phyloP scores from a whole-genome alignment of 1,140 invertebrate genomes.

The Leptestheria dahalacensis region DNA sequence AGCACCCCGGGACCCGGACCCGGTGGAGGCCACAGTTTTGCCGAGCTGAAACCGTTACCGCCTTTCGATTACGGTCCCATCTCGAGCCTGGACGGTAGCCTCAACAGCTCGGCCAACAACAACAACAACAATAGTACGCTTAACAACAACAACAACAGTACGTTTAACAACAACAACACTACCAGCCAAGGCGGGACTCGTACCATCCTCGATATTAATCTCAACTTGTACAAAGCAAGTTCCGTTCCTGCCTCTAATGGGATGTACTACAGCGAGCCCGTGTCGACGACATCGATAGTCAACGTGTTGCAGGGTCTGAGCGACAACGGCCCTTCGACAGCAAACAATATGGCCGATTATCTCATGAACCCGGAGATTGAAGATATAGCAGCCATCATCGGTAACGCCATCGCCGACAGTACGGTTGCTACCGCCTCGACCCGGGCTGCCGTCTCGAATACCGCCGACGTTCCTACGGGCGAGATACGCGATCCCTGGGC shows the following conservation, averaged over 20 bases:
- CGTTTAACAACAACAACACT: slow-evolving; percentile 40
- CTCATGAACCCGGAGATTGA: slow-evolving; percentile 49
- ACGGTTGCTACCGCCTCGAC: slow-evolving; percentile 31
- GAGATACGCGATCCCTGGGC: slow-evolving; percentile 23
- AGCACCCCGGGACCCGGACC: slow-evolving; percentile 28
- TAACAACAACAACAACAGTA: background rate
- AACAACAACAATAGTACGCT: slow-evolving; percentile 42
- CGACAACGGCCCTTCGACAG: slow-evolving; percentile 41
- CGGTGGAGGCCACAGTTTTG: slow-evolving; percentile 37
- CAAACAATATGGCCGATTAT: slow-evolving; percentile 19
- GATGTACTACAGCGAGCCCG: slow-evolving; percentile 9
- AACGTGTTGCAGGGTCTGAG: slow-evolving; percentile 28
- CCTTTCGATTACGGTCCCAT: slow-evolving; percentile 48
- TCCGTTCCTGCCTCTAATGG: slow-evolving; percentile 29
- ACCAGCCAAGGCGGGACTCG: slow-evolving; percentile 56
- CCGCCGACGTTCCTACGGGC: slow-evolving; percentile 8
- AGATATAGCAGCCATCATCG: slow-evolving; percentile 75
- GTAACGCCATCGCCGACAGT: slow-evolving; percentile 73
- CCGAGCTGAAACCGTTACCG: slow-evolving; percentile 61
- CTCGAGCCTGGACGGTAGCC: slow-evolving; percentile 12
- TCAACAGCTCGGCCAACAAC: slow-evolving; percentile 16
- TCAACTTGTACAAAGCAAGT: slow-evolving; percentile 28
- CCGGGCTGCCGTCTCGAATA: background rate
- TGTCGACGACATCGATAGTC: slow-evolving; percentile 25
- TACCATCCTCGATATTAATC: slow-evolving; percentile 28